Evolutionary conservation across 2,797 vertebrate genomes (phyloP), one percentile per base, ranked within the genome.

Genomic region (Girardinus metallicus): DNA sequence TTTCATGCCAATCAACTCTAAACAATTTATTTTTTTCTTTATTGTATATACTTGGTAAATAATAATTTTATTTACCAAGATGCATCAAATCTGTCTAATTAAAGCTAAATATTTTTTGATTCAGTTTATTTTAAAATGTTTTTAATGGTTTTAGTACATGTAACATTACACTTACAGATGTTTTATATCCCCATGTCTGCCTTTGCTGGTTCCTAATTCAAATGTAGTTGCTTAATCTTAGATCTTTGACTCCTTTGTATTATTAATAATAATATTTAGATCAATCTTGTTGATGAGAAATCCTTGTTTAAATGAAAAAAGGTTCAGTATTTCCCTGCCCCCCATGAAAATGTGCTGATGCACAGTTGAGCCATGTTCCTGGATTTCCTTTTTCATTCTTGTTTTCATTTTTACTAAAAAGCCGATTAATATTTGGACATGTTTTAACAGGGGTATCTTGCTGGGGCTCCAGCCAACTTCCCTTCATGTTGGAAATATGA

Each of bases 381-480:
- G 23, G 36, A 68, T 43, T 70, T 70, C 23, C 10, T 43, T 68
- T 26, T 26, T 70, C 39, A 26, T 43, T 26, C 36, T 26, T 43
- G 7, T 43, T 43, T 43, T 68, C 5, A 4, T 26, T 70, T 43
- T 12, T 41, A 41, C 4, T 10, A 41, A 23, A 39, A 62, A 64
- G 31, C 29, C 31, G 9, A 18, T 34, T 64, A 64, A 21, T 66
- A 39, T 66, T 68, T 23, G 10, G 36, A 68, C 18, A 41, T 41
- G 8, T 68, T 68, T 68, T 39, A 41, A 23, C 64, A 41, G 68
- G 23, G 5, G 2, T 44, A 26, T n/a, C 23, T 43, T 70, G 4
- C 39, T 70, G 66, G 39, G 72, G 72, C 16, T 36, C 86, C 82
- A 68, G 87, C 90, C 86, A 89, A 91, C 80, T 89, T 89, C 70